Evolutionary conservation across 2,888 invertebrate genomes (phyloP), one percentile per base, ranked within the genome.

Genomic region (Drosophila kambysellisi): DNA sequence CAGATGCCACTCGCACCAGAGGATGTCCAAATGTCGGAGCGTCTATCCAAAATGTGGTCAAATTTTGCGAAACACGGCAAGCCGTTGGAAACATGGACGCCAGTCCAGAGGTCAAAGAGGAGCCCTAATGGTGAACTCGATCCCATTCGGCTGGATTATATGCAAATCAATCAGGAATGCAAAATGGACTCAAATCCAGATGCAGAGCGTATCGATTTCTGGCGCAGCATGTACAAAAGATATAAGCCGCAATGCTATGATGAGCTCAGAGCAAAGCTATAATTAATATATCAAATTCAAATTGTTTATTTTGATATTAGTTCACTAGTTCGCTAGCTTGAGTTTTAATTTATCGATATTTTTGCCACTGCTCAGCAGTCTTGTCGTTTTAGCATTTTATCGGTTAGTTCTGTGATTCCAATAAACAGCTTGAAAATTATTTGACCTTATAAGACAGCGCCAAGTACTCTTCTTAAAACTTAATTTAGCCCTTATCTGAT

Each of bases 51-150:
- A 29, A 91, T 95, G 92, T 95, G 96, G 95, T 94, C 95, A 0
- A 95, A 95, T 82, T 96, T 96, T 90, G 95, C 95, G 0, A 94
- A 94, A 85, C 91, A 91, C 81, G 94, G 94, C 93, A 91, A 93
- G 60, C 94, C 94, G 0, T 92, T 92, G 17, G 92, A 92, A 0
- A 65, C 57, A 29, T 93, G 93, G 93, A 70, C 71, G 7, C 90
- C 91, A 0, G 90, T 92, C 0, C 64, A 69, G 20, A 79, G 71
- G 17, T 72, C 66, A 5, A 53, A 50, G 11, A 35, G 30, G 15
- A 58, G 68, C 12, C 17, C 25, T 0, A 68, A 53, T 6, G 39
- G 62, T 0, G 62, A 72, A 0, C 59, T 76, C 0, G 54, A 76
- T 5, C 51, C 64, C 12, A 89, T 91, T 56, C 68, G 62, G 17